Evolutionary conservation across 2,797 vertebrate genomes (phyloP).

Genomic region (Moxostoma hubbsi): DNA sequence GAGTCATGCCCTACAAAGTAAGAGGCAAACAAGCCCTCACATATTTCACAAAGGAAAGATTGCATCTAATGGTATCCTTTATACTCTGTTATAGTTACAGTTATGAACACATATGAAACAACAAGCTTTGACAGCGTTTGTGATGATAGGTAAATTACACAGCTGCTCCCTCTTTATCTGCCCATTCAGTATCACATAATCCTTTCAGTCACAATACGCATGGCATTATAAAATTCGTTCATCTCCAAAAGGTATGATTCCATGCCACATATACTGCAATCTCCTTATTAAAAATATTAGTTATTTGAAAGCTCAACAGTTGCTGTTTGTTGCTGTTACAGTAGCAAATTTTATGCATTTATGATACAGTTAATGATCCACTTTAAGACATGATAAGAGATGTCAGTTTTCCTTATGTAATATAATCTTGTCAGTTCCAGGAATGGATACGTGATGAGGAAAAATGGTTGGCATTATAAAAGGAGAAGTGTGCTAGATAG

Average conservation of each 20-base stretch:
- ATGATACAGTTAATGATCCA: background rate
- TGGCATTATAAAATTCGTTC: background rate
- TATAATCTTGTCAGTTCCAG: too few species aligned
- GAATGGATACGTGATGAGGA: too few species aligned
- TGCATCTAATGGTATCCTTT: background rate
- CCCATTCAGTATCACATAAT: background rate
- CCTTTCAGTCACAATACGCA: background rate
- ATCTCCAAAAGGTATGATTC: background rate
- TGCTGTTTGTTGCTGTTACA: too few species aligned
- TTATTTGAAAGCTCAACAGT: background rate
- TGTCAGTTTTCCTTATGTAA: too few species aligned
- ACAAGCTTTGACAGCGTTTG: too few species aligned
- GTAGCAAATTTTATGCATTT: background rate
- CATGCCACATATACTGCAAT: background rate
- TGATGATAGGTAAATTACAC: background rate
- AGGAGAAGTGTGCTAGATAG: too few species aligned
- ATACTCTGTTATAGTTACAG: too few species aligned
- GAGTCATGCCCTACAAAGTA: background rate
- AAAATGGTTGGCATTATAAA: too few species aligned
- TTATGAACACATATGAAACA: background rate
- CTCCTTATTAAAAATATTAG: background rate
- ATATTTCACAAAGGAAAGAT: background rate
- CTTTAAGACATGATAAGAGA: background rate
- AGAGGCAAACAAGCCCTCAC: background rate
- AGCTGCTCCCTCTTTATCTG: background rate